Evolutionary conservation across 2,113 vertebrate genomes (phyloP).

Genomic region (Clarias gariepinus): DNA sequence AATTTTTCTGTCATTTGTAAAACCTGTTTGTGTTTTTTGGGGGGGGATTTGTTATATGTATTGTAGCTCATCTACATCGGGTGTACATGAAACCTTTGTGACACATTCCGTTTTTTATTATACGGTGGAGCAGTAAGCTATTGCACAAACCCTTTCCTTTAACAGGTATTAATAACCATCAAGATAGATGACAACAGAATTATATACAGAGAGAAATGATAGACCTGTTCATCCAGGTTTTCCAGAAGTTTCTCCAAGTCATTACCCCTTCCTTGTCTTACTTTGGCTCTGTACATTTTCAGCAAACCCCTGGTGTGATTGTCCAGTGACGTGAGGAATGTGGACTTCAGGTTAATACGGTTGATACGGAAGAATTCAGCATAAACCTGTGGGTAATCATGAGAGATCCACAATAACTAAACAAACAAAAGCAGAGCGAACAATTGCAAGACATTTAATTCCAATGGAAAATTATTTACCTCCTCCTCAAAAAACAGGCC

Average conservation of each 20-base stretch:
- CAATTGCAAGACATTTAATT: background rate
- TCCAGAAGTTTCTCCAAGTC: slow-evolving; percentile 29
- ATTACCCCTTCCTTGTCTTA: background rate
- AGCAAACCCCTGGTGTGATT: slow-evolving; percentile 28
- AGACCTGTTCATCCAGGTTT: slow-evolving; percentile 37
- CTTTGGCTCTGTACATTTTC: slow-evolving; percentile 38
- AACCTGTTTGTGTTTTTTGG: too few relatives aligned
- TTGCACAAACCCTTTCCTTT: too few relatives aligned
- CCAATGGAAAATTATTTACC: background rate
- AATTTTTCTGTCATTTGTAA: too few relatives aligned
- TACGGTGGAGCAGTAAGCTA: too few relatives aligned
- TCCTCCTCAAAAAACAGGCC: slow-evolving; percentile 32
- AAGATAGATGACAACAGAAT: background rate
- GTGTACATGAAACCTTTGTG: too few relatives aligned
- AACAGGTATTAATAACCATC: too few relatives aligned
- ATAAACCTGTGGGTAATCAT: too few relatives aligned
- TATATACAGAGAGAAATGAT: background rate
- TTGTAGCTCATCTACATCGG: too few relatives aligned
- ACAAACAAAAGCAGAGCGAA: background rate
- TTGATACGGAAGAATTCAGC: slow-evolving; percentile 29
- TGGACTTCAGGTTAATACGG: slow-evolving; percentile 28
- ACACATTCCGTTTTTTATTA: too few relatives aligned
- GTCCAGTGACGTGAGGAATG: slow-evolving; percentile 37
- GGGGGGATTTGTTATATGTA: background rate
- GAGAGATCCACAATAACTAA: background rate